Evolutionary conservation across 30 jellyfish, hydroid and myxozoan genomes (phyloP).

Genomic region (Rhopilema esculentum): DNA sequence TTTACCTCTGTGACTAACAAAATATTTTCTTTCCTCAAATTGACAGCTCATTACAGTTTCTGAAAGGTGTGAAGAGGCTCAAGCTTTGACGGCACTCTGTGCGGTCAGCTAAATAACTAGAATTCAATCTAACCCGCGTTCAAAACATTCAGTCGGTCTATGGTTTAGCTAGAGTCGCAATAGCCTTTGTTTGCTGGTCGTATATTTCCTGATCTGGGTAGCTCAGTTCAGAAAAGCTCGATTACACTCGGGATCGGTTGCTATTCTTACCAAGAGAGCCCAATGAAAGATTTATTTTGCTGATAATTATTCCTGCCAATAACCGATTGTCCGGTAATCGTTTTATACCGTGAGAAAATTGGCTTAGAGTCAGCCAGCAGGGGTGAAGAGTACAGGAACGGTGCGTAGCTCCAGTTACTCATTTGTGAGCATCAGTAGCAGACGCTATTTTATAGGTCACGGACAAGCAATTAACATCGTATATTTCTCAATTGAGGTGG

Average conservation of each 20-base stretch:
- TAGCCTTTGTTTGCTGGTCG: conserved; percentile 26
- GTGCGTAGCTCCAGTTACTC: conserved; percentile 24
- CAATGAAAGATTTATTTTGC: conserved; percentile 44
- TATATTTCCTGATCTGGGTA: conserved; percentile 44
- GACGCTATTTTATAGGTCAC: conserved; percentile 28
- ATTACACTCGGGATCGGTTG: conserved; percentile 58
- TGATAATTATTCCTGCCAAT: conserved; percentile 62
- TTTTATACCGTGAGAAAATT: conserved; percentile 74
- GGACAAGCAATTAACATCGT: neutral
- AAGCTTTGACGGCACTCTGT: conserved; percentile 72
- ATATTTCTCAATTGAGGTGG: neutral
- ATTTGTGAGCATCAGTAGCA: conserved; percentile 13
- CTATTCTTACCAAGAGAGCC: conserved; percentile 25
- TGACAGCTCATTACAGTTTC: conserved; percentile 69
- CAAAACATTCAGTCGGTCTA: conserved; percentile 20
- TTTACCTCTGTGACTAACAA: conserved; percentile 72
- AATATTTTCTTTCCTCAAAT: conserved; percentile 73
- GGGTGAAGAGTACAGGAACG: conserved; percentile 55
- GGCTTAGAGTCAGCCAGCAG: conserved; percentile 67
- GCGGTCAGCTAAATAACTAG: conserved; percentile 61
- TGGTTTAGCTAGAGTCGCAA: conserved; percentile 43
- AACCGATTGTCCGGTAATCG: conserved; percentile 52
- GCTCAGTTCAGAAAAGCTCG: conserved; percentile 55
- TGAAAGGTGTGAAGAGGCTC: conserved; percentile 82
- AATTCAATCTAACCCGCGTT: conserved; percentile 50